Base-by-base conservation (phyloP, 2,113 vertebrate species). In the Dascyllus trimaculatus region DNA sequence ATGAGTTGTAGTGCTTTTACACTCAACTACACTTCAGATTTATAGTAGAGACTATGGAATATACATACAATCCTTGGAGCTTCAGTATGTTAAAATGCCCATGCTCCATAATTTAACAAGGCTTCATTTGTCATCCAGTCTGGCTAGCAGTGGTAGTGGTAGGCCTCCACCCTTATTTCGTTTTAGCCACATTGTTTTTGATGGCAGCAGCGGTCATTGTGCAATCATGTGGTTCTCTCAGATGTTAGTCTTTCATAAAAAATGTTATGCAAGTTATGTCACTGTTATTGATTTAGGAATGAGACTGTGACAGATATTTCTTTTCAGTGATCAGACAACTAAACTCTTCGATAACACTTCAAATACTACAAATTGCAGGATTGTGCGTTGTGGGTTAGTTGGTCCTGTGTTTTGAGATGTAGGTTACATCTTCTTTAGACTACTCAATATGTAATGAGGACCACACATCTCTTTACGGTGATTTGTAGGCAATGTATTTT, bases 151-250 rank as follows among this genome's bases (percentile, higher is more conserved):
- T 56, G 25, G 2, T 17, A 21, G 17, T 35, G 14, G 68, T 7
- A 24, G 65, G 71, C 40, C 58, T 64, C 53, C 57, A 49, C 75
- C 25, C 38, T 54, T 13, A 19, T 59, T 76, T 43, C 43, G 22
- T 58, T 58, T 46, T 21, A 56, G 17, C 40, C 11, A n/a, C 35
- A 43, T 45, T 82, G 26, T 40, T 60, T 82, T 80, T 70, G 3
- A 4, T 78, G 19, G 45, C 46, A 64, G 13, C 14, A 7, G 62
- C n/a, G 4, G 51, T 49, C 38, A 60, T 51, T 64, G 11, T 48
- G 45, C 19, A 51, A 10, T 54, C 24, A 13, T 24, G 5, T 29
- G 51, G 7, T 60, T 48, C 11, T 54, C 17, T 15, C 1, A 0
- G 21, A 38, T 14, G 10, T 46, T 51, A 38, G 5, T n/a, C 4